Evolutionary conservation across 2,888 invertebrate species (phyloP), one percentile per base, ranked within the genome.

Genomic region (Peribatodes rhomboidaria): DNA sequence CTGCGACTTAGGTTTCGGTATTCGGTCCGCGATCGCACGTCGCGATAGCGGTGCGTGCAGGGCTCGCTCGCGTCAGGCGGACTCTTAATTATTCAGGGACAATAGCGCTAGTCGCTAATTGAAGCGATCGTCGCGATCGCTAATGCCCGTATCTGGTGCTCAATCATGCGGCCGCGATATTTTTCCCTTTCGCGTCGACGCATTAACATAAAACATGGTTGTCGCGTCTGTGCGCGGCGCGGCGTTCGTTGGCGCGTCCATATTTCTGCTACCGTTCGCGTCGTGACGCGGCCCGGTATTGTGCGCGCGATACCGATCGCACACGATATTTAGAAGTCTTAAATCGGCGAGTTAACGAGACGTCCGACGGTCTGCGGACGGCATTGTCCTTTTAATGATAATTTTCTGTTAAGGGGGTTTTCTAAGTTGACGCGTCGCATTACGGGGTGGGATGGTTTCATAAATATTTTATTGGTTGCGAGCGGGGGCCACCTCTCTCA

Each of bases 201-300:
- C 89, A 93, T 93, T 92, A 89, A 90, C 92, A 93, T 93, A 93
- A 91, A 93, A 91, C 92, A 91, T 87, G 90, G 79, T 84, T 77
- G 76, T 68, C 77, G 77, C 85, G 86, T 89, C 92, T 41, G 42
- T 11, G 18, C 20, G 42, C 42, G 89, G 75, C 78, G 76, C 27
- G 27, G 27, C 27, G 27, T 6, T 68, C 78, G 57, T 35, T 41
- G 41, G 52, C 58, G 80, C 85, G 86, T 90, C 92, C 91, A 92
- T 92, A 92, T 91, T 91, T 90, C 88, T 88, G 89, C 86, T 83
- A 83, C 83, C 86, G 62, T 20, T 53, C 41, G 52, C 50, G 87
- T 87, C 92, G 92, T 91, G 92, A 91, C 89, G 92, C 82, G 82
- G 82, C 80, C 80, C 82, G 89, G 89, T 89, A 90, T 90, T 91